Conservation (phyloP, 2,797 vertebrate genomes). For the Artibeus jamaicensis region DNA sequence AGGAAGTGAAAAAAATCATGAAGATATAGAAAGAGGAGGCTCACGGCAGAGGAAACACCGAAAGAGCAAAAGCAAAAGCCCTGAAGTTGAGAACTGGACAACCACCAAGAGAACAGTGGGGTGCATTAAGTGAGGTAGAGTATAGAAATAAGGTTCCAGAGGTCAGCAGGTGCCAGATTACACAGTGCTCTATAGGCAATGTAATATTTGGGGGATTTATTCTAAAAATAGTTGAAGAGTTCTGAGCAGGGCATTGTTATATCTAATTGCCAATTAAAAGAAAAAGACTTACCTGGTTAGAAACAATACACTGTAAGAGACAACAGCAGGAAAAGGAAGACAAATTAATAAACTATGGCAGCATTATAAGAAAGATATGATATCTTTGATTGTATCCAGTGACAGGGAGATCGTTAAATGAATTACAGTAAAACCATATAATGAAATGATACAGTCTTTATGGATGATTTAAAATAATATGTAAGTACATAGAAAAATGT, state of each 20-base stretch:
- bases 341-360: background rate
- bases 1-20: background rate
- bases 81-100: background rate
- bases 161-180: background rate
- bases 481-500: background rate
- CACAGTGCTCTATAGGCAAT: background rate
- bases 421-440: background rate
- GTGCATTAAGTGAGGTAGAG: background rate
- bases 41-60: background rate
- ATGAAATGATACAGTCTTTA: background rate
- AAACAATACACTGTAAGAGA: background rate
- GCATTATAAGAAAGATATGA: background rate
- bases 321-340: background rate
- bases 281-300: background rate
- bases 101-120: background rate
- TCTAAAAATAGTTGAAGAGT: background rate
- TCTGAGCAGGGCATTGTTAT: background rate
- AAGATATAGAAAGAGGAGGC: background rate
- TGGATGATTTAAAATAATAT: conserved; percentile 1
- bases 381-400: background rate
- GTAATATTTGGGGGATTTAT: background rate
- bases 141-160: background rate
- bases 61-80: background rate
- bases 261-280: background rate
- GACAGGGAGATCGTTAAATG: background rate